These are phyloP conservation scores for Orthonevra nobilis DNA, from an alignment of 2,888 invertebrate genomes.

Conservation along the genomic window DNA sequence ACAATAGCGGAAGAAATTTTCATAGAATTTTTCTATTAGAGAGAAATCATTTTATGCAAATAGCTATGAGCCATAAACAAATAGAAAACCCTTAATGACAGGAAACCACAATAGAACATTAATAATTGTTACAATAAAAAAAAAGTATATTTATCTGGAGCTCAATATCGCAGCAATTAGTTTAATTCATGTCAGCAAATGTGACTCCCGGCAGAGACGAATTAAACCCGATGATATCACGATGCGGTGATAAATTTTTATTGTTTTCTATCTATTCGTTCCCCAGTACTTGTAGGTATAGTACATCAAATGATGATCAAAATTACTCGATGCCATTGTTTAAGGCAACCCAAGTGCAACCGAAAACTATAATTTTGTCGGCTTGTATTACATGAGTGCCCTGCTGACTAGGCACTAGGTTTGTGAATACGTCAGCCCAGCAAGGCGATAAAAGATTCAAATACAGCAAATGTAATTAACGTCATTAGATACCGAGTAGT, in stretches of 20 bases:
- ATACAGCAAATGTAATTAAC: slow-evolving; percentile 25
- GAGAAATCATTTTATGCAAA: too few relatives aligned
- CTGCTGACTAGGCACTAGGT: background rate
- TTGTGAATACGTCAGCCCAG: background rate
- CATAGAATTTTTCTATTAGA: too few relatives aligned
- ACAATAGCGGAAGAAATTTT: too few relatives aligned
- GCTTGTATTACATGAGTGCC: slow-evolving; percentile 6
- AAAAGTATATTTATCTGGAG: too few relatives aligned
- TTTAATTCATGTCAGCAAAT: slow-evolving; percentile 29
- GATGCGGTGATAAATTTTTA: slow-evolving; percentile 23
- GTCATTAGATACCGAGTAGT: background rate
- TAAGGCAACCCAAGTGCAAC: slow-evolving; percentile 51
- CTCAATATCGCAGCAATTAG: slow-evolving; percentile 22
- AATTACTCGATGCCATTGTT: slow-evolving; percentile 29
- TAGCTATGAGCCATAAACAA: too few relatives aligned
- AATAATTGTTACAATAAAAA: too few relatives aligned
- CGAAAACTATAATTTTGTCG: slow-evolving; percentile 40
- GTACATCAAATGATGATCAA: slow-evolving; percentile 19
- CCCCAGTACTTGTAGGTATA: too few relatives aligned
- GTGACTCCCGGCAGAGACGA: too few relatives aligned
- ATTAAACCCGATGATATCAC: slow-evolving; percentile 37
- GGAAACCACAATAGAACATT: too few relatives aligned
- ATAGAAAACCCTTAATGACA: slow-evolving; percentile 20
- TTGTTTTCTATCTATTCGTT: slow-evolving; percentile 9
- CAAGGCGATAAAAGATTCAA: slow-evolving; percentile 13